These are phyloP conservation scores for Cepaea hortensis DNA, from an alignment of 2,888 invertebrate genomes.

Conservation along the genomic window DNA sequence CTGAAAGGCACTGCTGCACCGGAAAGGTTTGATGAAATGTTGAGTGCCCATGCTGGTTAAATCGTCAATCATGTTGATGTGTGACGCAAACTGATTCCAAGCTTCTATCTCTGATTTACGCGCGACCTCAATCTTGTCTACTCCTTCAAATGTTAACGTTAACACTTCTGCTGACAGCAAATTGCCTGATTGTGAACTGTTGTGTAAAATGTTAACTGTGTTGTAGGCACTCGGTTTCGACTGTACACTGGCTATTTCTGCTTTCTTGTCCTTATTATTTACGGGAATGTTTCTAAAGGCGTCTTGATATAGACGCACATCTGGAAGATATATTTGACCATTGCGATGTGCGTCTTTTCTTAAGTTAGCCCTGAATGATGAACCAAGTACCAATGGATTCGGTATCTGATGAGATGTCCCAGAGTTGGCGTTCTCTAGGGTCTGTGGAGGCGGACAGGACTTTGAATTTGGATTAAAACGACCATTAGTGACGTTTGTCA, in stretches of 20 bases:
- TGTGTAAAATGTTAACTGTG: not conserved
- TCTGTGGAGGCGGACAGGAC: not conserved
- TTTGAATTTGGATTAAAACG: not conserved
- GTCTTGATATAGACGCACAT: not conserved
- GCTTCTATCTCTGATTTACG: conserved; percentile 17
- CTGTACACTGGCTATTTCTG: not conserved
- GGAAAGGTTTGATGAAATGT: conserved; percentile 61
- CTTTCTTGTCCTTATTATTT: not conserved
- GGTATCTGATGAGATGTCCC: not conserved
- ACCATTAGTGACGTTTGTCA: not conserved
- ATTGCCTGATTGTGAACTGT: not conserved
- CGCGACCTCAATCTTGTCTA: not conserved
- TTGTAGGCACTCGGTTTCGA: not conserved
- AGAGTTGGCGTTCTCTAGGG: not conserved
- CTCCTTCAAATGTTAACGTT: not conserved
- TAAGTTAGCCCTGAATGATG: not conserved
- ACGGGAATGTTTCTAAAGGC: not conserved
- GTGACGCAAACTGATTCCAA: conserved; percentile 61
- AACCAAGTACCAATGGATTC: not conserved
- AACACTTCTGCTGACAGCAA: not conserved
- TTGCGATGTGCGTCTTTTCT: not conserved
- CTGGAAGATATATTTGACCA: not conserved
- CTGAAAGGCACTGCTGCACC: conserved; percentile 63
- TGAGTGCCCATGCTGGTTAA: conserved; percentile 53
- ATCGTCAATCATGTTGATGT: conserved; percentile 60